Evolutionary conservation across 2,888 invertebrate genomes (phyloP), one percentile per base, ranked within the genome.

Genomic region (Epinotia nisella): DNA sequence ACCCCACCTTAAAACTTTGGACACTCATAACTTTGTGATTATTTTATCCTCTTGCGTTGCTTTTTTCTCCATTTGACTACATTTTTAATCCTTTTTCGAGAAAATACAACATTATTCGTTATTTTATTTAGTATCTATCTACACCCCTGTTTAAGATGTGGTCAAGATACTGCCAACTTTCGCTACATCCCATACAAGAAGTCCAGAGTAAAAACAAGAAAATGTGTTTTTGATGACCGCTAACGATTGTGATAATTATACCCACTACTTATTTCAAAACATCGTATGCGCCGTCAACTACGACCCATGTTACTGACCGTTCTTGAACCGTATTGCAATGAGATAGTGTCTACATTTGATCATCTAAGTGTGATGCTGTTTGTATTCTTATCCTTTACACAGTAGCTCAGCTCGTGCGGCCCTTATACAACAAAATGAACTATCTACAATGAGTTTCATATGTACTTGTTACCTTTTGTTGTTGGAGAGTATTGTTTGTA

Each of bases 181-280:
- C 15, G 59, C 41, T 68, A n/a, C 35, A 41, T 35, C 68, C 53
- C 21, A 21, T 53, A 41, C 21, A 69, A 73, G 68, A 51, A 68
- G 19, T 29, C 29, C 11, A 24, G 39, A 29, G 56, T 74, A 79
- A 79, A 80, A 81, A 76, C 74, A 72, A 75, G 61, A 61, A 79
- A 76, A 80, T 78, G 81, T 81, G 81, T 77, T 80, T 81, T 80
- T 80, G 80, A 80, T 80, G 80, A 70, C 66, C 74, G 3, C 59
- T 80, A 80, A 81, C 80, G 81, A 73, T 67, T 35, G 69, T 3
- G 53, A 78, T 76, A 77, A 76, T 79, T 75, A 61, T 70, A 75
- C 72, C 29, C 17, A 49, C 64, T 11, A 15, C 39, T 65, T 64
- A 74, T 75, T 51, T 3, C 39, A 68, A 62, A 59, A 49, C 17